Base-by-base conservation (phyloP, 2,113 vertebrate species). In the Brienomyrus longianalis region DNA sequence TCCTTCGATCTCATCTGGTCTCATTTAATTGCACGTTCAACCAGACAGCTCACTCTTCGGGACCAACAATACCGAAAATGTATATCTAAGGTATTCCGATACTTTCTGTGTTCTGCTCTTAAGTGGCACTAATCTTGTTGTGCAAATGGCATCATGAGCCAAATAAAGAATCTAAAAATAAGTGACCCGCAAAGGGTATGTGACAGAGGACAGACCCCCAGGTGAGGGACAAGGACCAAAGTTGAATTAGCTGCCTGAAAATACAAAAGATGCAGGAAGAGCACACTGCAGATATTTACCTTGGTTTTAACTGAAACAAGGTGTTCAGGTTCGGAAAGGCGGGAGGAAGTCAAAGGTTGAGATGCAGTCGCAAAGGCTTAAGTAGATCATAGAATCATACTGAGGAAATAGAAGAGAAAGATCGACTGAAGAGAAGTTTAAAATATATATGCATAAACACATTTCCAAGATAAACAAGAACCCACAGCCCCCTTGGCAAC, bases 131-230 rank as follows among this genome's bases (percentile, higher is more conserved):
- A 80, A 80, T 17, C 35, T 15, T 35, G 74, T 80, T 80, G 74
- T 80, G 35, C 74, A 80, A 80, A 80, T 80, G 35, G 5, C 19
- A 50, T 48, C 83, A 85, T 19, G 45, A 85, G 83, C 83, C 43
- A 85, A 85, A 85, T 48, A 85, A 85, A 85, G 47, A 47, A 85
- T 48, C 83, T 50, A 48, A 85, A 85, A 85, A 85, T 50, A 48
- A 50, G 43, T 48, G 13, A 50, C 47, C 83, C 21, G 47, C 43
- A 50, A 48, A 85, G 43, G 83, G 47, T 47, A 45, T 50, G 47
- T 47, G 83, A 19, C 83, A 85, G 47, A 48, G 83, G 19, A 50
- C 43, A 85, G 45, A 85, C 43, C 43, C 43, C 47, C 45, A 85
- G 83, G 83, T 48, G 21, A 48, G 47, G 43, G 21, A 85, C 47